Evolutionary conservation across 2,888 invertebrate genomes (phyloP).

Genomic region (Leptopterna dolabrata): DNA sequence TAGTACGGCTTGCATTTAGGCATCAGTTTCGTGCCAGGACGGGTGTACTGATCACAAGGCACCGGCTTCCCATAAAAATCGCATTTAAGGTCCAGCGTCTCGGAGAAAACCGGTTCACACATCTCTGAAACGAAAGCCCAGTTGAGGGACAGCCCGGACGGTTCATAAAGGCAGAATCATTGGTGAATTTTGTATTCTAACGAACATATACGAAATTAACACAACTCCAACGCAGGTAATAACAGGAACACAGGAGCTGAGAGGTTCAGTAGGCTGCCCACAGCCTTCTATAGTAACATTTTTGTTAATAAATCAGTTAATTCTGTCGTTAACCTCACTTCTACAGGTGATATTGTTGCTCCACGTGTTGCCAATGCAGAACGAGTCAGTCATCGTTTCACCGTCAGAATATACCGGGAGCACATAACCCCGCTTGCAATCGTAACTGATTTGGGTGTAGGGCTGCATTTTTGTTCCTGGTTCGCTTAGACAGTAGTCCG

Average conservation of each 20-base stretch:
- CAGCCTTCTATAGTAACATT: too few species aligned
- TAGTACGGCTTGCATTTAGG: constrained; percentile 59
- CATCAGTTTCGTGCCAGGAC: constrained; percentile 57
- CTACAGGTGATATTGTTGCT: constrained; percentile 60
- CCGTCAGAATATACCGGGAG: constrained; percentile 59
- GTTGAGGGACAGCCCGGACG: too few species aligned
- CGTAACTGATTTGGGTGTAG: constrained; percentile 63
- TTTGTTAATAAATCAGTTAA: too few species aligned
- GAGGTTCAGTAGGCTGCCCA: too few species aligned
- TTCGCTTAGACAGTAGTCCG: constrained; percentile 61
- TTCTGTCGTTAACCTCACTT: constrained; percentile 56
- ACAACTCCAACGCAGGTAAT: too few species aligned
- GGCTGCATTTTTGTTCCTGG: constrained; percentile 63
- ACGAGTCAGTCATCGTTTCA: neutral
- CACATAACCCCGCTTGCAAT: constrained; percentile 63
- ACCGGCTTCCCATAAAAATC: constrained; percentile 50
- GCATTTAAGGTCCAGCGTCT: constrained; percentile 60
- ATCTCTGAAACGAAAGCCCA: constrained; percentile 54
- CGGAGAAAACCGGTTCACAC: constrained; percentile 58
- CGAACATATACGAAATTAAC: too few species aligned
- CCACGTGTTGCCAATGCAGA: constrained; percentile 63
- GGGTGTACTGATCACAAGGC: constrained; percentile 54
- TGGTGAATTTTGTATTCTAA: too few species aligned
- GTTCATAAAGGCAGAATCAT: too few species aligned
- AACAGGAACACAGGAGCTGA: too few species aligned